Conservation (phyloP, 64 coral and sea anemone species). For the Trachythela sp. region DNA sequence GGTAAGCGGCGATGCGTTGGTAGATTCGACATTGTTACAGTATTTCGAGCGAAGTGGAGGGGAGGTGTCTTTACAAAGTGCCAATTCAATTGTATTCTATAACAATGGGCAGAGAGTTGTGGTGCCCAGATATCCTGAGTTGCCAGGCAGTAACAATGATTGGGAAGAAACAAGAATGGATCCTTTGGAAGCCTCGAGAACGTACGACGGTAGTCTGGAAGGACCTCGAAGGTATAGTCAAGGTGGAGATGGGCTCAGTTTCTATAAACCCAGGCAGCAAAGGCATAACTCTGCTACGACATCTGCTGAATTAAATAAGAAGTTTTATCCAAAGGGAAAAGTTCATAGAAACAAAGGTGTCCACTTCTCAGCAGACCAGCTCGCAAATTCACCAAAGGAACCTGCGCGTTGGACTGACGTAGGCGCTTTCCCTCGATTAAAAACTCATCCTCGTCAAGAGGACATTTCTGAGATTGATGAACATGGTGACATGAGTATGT, state of each 20-base stretch:
- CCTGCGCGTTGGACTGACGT: background rate
- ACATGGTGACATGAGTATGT: background rate
- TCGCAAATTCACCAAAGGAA: background rate
- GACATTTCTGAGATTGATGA: background rate
- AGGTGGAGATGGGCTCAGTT: background rate
- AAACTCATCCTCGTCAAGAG: background rate
- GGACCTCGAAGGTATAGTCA: background rate
- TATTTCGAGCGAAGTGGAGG: background rate
- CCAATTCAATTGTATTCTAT: background rate
- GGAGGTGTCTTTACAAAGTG: background rate
- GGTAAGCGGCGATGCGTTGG: background rate
- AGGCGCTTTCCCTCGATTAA: background rate
- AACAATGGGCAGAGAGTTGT: background rate
- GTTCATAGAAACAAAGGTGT: background rate
- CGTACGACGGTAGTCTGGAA: background rate
- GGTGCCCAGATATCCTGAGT: background rate
- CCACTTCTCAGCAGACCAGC: background rate
- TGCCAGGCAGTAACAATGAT: background rate
- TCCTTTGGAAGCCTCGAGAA: background rate
- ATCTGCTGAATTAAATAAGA: background rate
- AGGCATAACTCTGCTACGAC: background rate
- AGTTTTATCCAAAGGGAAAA: background rate
- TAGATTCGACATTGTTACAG: background rate
- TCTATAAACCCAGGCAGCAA: background rate
- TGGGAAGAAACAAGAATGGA: background rate